Evolutionary conservation across 1,140 invertebrate species (phyloP).

Genomic region (Drosophila cardini): DNA sequence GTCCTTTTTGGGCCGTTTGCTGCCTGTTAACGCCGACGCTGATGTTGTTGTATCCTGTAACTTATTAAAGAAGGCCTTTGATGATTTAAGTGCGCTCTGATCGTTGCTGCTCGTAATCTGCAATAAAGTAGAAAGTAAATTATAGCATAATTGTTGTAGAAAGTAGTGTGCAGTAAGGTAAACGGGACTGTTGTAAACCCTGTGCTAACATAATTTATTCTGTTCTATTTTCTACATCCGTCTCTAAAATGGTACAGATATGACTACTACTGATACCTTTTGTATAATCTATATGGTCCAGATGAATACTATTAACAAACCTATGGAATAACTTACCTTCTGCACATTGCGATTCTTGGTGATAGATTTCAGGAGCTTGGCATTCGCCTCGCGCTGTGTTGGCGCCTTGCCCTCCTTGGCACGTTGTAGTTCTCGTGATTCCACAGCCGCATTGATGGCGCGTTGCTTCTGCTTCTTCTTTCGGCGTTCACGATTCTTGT

Average conservation of each 20-base stretch:
- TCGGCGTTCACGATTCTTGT: constrained; percentile 95
- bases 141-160: no score
- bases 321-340: constrained; percentile 81
- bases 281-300: no score
- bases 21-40: constrained; percentile 8
- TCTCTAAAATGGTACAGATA: no score
- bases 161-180: no score
- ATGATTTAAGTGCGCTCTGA: constrained; percentile 89
- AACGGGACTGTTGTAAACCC: no score
- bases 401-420: constrained; percentile 85
- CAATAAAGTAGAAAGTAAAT: constrained; percentile 11
- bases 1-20: constrained; percentile 64
- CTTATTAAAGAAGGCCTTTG: constrained; percentile 92
- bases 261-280: no score
- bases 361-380: constrained; percentile 86
- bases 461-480: constrained; percentile 93
- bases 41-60: constrained; percentile 89
- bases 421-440: constrained; percentile 85
- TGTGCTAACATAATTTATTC: no score
- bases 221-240: no score
- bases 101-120: constrained; percentile 85
- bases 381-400: constrained; percentile 87
- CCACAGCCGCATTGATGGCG: constrained; percentile 86
- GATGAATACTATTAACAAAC: neutral
- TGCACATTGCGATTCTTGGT: constrained; percentile 88